These are phyloP conservation scores for Oreonectes daqikongensis DNA, from an alignment of 2,797 vertebrate genomes.

Conservation along the genomic window DNA sequence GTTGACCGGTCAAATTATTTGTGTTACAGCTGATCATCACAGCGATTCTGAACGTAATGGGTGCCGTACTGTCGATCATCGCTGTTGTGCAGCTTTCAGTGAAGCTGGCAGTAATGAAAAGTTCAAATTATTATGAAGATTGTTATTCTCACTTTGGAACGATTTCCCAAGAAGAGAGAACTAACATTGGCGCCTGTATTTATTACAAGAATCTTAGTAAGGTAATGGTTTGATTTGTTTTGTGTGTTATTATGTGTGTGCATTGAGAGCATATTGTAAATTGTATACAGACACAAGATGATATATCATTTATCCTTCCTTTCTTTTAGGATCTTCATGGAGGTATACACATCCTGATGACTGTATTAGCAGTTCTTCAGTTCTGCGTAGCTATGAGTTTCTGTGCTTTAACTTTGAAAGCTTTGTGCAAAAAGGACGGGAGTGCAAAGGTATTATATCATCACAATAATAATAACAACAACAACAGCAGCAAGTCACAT, in stretches of 20 bases:
- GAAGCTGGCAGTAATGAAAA: fast-evolving
- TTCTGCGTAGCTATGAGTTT: slow-evolving; percentile 61
- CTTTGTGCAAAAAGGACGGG: slow-evolving; percentile 43
- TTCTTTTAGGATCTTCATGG: slow-evolving; percentile 54
- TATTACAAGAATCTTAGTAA: fast-evolving
- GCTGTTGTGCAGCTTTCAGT: slow-evolving; percentile 62
- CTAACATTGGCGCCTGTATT: fast-evolving
- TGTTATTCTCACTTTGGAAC: not conserved
- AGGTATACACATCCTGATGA: slow-evolving; percentile 63
- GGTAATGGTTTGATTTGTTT: not conserved
- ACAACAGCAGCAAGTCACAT: not conserved
- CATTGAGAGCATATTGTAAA: too few relatives aligned
- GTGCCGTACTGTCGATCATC: slow-evolving; percentile 60
- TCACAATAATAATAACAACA: not conserved
- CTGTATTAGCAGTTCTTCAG: slow-evolving; percentile 62
- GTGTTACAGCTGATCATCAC: slow-evolving; percentile 62
- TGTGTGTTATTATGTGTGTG: too few relatives aligned
- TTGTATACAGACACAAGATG: not conserved
- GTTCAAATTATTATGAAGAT: too few relatives aligned
- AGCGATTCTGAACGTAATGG: slow-evolving; percentile 62
- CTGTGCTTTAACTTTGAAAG: slow-evolving; percentile 55
- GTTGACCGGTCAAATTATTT: not conserved
- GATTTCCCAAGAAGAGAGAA: fast-evolving
- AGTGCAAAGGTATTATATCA: slow-evolving; percentile 42
- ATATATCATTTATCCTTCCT: slow-evolving; percentile 5